Base-by-base conservation (phyloP, 2,888 invertebrate species). In the Megaustenia siamemsis region DNA sequence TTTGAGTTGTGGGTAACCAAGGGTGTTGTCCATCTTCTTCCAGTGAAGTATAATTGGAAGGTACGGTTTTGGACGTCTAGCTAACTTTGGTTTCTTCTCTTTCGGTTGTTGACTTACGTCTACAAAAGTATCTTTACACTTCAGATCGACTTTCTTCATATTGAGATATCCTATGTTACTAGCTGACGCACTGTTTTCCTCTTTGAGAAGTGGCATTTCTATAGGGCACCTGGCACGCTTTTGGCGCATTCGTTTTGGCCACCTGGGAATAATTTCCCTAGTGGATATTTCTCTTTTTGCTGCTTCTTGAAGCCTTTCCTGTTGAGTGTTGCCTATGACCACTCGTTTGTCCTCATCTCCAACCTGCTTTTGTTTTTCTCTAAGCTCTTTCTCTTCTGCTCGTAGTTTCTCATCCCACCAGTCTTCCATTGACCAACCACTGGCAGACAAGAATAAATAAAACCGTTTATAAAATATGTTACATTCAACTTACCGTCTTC, bases 351-450 rank as follows among this genome's bases (percentile, higher is more conserved):
- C 43, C 38, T 82, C 76, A 21, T 53, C 40, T 12, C 38, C 40
- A 0, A 24, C 0, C 18, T 21, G 40, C 28, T 71, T 60, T 35
- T 40, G 56, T 32, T 45, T 38, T 1, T 68, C 56, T 35, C n/a
- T 69, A 18, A 49, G 43, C 32, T 60, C 28, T 43, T 63, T 63
- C 32, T 75, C 75, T 63, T 84, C 84, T 15, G 60, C 49, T 32
- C 49, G 18, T n/a, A 84, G 66, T 53, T 79, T 79, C 73, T 75
- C 66, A 56, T 84, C 80, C 84, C 84, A 84, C 71, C 84, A 73
- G 32, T 38, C 32, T 18, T 60, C 49, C 84, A 84, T 84, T 18
- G 84, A 73, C 84, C 84, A 84, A 53, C 84, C 79, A 49, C 84
- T 84, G 73, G 15, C 32, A 40, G 32, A 69, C 32, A 18, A 43